Evolutionary conservation across 1,140 invertebrate genomes (phyloP), one percentile per base, ranked within the genome.

Genomic region (Drosophila suzukii): DNA sequence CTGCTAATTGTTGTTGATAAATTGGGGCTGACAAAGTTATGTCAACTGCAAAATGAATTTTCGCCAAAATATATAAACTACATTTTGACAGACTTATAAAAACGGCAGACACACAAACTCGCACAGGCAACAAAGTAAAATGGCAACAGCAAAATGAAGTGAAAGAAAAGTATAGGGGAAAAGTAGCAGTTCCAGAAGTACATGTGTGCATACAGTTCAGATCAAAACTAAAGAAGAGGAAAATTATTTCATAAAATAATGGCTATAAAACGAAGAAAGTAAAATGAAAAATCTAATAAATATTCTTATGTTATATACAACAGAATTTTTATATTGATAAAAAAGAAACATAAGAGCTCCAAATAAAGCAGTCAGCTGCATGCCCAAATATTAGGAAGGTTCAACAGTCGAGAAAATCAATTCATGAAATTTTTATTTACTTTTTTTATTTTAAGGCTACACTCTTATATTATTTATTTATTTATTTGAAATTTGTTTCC

Each of bases 1-100:
- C 83, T 89, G 77, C 84, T 88, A 88, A 88, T 88, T 88, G 84
- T 88, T 88, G 84, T 88, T 88, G 84, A 88, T 89, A 88, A 88
- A 88, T 88, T 88, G 84, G 80, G 70, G 76, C 80, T 88, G 84
- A 84, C 84, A 88, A 89, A 88, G 84, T 88, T 88, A 88, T 88
- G 84, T 89, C 84, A 88, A 88, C 84, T 88, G 84, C 84, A 88
- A 88, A 88, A 88, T 78, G 84, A 89, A 88, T 88, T 88, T 88
- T 89, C 84, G 77, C 79, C 84, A 89, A 89, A 89, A 81, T 88
- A 84, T 89, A 89, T 88, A 73, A 89, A 88, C 80, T 89, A 89
- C 84, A 81, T 75, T 89, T 88, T 88, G 84, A 63, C 83, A 88
- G 83, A 89, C 84, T 83, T 89, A 78, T 88, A 86, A 86, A 86